These are phyloP conservation scores for Ciconia stormi DNA, from an alignment of 2,113 vertebrate species.

Conservation along the genomic window DNA sequence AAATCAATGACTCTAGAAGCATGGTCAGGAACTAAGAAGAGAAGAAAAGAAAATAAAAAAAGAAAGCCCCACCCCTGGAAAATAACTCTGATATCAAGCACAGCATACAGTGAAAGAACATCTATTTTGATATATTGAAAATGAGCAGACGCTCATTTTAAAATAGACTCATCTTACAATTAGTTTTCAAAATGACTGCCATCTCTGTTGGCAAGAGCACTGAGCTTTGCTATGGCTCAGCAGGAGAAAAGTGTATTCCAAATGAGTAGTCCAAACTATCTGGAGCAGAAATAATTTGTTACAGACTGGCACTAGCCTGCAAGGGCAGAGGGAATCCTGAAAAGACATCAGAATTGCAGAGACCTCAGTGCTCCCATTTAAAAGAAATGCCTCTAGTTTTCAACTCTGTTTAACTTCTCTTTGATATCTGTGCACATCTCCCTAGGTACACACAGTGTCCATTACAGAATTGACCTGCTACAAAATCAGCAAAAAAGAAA, in stretches of 20 bases:
- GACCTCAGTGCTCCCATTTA: background rate
- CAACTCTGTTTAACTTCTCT: background rate
- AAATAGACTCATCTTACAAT: slow-evolving; percentile 17
- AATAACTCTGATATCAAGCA: background rate
- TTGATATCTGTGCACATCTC: background rate
- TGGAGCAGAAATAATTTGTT: slow-evolving; percentile 26
- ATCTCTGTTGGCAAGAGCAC: slow-evolving; percentile 10
- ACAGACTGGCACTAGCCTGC: background rate
- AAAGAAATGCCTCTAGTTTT: background rate
- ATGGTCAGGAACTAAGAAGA: background rate
- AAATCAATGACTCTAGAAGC: background rate
- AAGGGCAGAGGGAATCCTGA: background rate
- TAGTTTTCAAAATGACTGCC: slow-evolving; percentile 35
- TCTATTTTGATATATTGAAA: background rate
- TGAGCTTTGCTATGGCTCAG: background rate
- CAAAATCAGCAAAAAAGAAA: background rate
- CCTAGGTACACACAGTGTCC: accelerated
- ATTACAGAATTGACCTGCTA: background rate
- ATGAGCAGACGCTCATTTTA: slow-evolving; percentile 1
- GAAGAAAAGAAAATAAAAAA: background rate
- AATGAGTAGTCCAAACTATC: slow-evolving; percentile 7
- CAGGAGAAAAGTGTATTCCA: background rate
- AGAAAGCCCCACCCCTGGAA: background rate
- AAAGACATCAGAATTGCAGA: background rate
- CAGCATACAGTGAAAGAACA: background rate